phyloP scores from a whole-genome alignment of 2,113 vertebrate species.

The Esox niger region DNA sequence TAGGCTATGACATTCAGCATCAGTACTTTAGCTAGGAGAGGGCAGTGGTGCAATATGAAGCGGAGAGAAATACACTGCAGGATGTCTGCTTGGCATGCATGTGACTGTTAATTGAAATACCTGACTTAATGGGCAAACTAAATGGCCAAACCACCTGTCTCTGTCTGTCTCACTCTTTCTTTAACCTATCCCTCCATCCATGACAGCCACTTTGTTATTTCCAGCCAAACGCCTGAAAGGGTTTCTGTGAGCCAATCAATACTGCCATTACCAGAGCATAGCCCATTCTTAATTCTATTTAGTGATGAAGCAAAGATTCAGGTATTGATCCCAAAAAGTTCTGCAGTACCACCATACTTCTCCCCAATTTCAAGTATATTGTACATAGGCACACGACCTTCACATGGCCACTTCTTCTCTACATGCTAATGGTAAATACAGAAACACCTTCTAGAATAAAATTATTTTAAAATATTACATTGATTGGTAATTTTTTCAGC shows the following conservation, averaged over 20 bases:
- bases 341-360: conserved; percentile 30
- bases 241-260: conserved; percentile 60
- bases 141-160: too few relatives aligned
- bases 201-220: conserved; percentile 22
- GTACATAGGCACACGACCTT: not conserved
- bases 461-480: too few relatives aligned
- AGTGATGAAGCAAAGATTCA: conserved; percentile 59
- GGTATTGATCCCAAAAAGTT: conserved; percentile 58
- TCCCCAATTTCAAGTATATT: not conserved
- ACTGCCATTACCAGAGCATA: conserved; percentile 63
- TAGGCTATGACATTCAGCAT: too few relatives aligned
- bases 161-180: not conserved
- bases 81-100: not conserved
- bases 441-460: too few relatives aligned
- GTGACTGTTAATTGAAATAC: not conserved
- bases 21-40: too few relatives aligned
- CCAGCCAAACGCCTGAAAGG: conserved; percentile 54
- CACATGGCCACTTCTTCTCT: not conserved
- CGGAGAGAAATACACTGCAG: too few relatives aligned
- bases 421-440: too few relatives aligned
- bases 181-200: conserved; percentile 2
- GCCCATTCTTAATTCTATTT: conserved; percentile 68
- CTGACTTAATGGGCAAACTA: not conserved
- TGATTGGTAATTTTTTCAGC: not conserved
- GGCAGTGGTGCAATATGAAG: too few relatives aligned